Evolutionary conservation across 2,797 vertebrate species (phyloP).

Genomic region (Channallabes apus): DNA sequence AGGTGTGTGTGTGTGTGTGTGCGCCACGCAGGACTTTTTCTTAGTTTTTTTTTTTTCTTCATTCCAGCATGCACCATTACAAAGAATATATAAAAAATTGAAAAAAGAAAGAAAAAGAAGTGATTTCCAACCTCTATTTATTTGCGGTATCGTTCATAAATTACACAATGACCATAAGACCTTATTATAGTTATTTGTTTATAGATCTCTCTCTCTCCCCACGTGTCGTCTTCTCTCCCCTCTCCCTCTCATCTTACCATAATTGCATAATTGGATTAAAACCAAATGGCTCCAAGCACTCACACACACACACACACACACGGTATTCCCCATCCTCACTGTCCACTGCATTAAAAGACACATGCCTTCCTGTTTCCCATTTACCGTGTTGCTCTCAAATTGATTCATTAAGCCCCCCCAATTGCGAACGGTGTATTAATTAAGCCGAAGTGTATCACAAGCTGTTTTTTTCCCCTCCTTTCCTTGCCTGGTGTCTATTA

Average conservation of each 20-base stretch:
- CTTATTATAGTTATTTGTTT: background rate
- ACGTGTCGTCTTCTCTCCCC: constrained; percentile 40
- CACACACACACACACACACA: constrained; percentile 45
- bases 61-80: background rate
- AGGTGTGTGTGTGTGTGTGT: background rate
- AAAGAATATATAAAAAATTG: background rate
- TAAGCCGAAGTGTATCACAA: constrained; percentile 70
- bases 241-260: constrained; percentile 33
- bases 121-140: background rate
- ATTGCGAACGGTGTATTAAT: constrained; percentile 74
- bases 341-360: constrained; percentile 21
- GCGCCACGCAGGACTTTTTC: background rate
- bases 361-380: constrained; percentile 20
- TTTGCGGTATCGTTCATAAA: background rate
- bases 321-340: constrained; percentile 35
- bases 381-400: constrained; percentile 59
- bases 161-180: background rate
- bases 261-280: constrained; percentile 52
- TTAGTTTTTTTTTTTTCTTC: background rate
- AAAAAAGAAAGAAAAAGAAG: no score
- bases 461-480: background rate
- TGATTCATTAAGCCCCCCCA: constrained; percentile 72
- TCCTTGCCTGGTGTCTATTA: constrained; percentile 59
- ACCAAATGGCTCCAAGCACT: constrained; percentile 58
- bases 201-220: constrained; percentile 16